Percentiles rank a stretch among this genome's conserved stretches.
phyloP scores from a whole-genome alignment of 2,888 invertebrate genomes.

The Cenopis cana region DNA sequence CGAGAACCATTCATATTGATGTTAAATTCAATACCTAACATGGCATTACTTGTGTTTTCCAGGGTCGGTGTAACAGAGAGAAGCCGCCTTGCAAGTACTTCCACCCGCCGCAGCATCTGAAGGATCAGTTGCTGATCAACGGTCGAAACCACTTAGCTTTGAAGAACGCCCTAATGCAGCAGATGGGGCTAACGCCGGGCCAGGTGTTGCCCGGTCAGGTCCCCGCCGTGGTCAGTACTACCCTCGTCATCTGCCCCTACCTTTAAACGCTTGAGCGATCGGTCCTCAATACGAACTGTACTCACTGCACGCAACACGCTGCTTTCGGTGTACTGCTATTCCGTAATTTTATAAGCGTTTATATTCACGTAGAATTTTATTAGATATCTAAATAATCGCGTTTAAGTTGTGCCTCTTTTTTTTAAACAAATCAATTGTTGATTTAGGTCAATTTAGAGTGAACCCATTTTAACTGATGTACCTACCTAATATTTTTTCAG shows the following conservation, averaged over 20 bases:
- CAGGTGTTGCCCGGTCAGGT: conserved; percentile 97
- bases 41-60: conserved; percentile 58
- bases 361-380: conserved; percentile 68
- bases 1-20: conserved; percentile 35
- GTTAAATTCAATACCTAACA: conserved; percentile 23
- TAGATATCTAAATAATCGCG: conserved; percentile 50
- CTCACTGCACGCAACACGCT: conserved; percentile 77
- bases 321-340: conserved; percentile 81
- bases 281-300: conserved; percentile 69
- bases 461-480: neutral
- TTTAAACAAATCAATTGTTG: conserved; percentile 8
- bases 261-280: conserved; percentile 76
- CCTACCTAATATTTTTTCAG: conserved; percentile 51
- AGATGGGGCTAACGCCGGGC: conserved; percentile 97
- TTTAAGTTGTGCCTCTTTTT: conserved; percentile 73
- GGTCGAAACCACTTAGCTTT: conserved; percentile 99
- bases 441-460: neutral
- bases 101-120: conserved; percentile 99
- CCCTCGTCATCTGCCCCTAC: conserved; percentile 44
- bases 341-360: conserved; percentile 67
- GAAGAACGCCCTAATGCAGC: conserved; percentile 99
- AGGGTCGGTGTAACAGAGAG: conserved; percentile 99
- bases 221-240: conserved; percentile 93
- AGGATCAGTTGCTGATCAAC: conserved; percentile 99
- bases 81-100: conserved; percentile 99